Conservation (phyloP, 64 coral and sea anemone genomes). For the Pocillopora damicornis region DNA sequence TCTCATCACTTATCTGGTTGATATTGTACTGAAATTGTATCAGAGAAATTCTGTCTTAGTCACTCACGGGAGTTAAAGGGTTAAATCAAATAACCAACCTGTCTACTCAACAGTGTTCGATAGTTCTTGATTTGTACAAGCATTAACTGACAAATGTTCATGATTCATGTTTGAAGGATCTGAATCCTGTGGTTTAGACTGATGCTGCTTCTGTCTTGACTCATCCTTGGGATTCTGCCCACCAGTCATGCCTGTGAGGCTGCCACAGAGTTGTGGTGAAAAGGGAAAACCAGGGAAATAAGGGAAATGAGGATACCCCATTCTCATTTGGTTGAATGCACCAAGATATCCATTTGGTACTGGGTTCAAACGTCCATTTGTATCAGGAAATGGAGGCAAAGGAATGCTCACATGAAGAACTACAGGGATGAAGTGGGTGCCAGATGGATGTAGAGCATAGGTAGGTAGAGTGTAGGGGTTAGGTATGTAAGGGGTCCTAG, state of each 20-base stretch:
- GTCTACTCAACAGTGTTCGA: background rate
- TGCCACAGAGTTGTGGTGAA: background rate
- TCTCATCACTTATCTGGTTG: too few relatives aligned
- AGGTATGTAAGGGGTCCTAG: conserved; percentile 20
- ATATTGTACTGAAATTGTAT: too few relatives aligned
- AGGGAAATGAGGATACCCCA: conserved; percentile 16
- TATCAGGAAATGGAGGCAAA: conserved; percentile 20
- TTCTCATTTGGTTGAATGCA: conserved; percentile 22
- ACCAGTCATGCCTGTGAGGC: background rate
- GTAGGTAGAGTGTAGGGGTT: conserved; percentile 9
- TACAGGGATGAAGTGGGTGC: conserved; percentile 26
- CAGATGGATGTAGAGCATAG: conserved; percentile 36
- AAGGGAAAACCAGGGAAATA: conserved; percentile 3
- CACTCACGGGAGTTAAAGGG: too few relatives aligned
- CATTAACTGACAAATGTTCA: background rate
- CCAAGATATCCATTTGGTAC: background rate
- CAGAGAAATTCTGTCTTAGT: too few relatives aligned
- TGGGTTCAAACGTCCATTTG: conserved; percentile 19
- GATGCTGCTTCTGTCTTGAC: conserved; percentile 1
- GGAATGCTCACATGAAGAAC: conserved; percentile 16
- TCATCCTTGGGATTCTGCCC: background rate
- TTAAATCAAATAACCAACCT: background rate
- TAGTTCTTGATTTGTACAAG: background rate
- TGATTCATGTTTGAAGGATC: background rate
- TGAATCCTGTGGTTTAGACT: conserved; percentile 5